Conservation (phyloP, 2,888 invertebrate genomes). For the Nomada ruficornis region DNA sequence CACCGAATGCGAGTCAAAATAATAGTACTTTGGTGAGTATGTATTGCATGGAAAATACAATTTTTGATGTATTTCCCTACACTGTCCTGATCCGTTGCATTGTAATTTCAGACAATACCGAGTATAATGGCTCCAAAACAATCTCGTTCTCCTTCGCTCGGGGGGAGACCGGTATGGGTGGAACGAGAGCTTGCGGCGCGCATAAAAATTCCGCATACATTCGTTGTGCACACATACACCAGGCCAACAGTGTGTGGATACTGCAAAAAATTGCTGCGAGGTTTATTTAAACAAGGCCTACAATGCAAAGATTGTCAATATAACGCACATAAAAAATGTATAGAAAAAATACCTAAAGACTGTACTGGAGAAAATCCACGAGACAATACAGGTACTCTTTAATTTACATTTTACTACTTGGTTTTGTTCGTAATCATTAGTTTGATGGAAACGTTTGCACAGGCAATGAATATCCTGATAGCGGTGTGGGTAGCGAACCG, state of each 20-base stretch:
- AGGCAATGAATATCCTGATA: conserved; percentile 86
- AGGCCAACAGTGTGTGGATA: conserved; percentile 98
- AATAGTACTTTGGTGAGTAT: conserved; percentile 91
- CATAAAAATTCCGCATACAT: conserved; percentile 96
- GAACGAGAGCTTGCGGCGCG: conserved; percentile 88
- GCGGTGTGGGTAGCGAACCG: conserved; percentile 85
- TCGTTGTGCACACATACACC: conserved; percentile 98
- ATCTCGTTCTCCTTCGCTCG: conserved; percentile 89
- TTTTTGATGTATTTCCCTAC: conserved; percentile 23
- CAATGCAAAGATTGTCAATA: conserved; percentile 99
- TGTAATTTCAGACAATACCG: conserved; percentile 77
- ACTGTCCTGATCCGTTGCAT: conserved; percentile 19
- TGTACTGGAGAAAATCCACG: conserved; percentile 92
- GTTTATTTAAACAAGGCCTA: conserved; percentile 97
- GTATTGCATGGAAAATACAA: conserved; percentile 70
- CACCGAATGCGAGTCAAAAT: conserved; percentile 84
- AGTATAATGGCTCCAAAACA: conserved; percentile 85
- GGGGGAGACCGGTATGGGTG: conserved; percentile 89
- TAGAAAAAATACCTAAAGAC: conserved; percentile 95
- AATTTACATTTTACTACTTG: conserved; percentile 17
- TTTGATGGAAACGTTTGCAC: conserved; percentile 10
- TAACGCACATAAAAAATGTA: conserved; percentile 97
- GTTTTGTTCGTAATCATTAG: background rate
- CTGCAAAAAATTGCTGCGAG: conserved; percentile 97
- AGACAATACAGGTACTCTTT: conserved; percentile 84